Evolutionary conservation across 2,888 invertebrate genomes (phyloP), one percentile per base, ranked within the genome.

Genomic region (Drosophila kanekoi): DNA sequence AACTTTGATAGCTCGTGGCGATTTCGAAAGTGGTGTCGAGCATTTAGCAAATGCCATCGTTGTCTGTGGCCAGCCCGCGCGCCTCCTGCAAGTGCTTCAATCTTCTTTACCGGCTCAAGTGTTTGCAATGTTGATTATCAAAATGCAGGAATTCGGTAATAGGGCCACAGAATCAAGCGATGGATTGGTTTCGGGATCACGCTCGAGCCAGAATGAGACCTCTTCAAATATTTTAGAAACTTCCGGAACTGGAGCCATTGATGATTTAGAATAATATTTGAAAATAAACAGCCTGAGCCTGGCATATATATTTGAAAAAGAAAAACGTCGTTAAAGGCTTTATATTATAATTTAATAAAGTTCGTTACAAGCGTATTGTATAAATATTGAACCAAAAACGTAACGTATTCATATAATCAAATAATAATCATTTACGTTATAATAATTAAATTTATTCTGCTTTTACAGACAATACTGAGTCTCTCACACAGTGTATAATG

Each of bases 1-100:
- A 92, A 97, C 97, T 90, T 92, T 98, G 71, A 93, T 99, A 82
- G 95, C 96, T 13, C 95, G 95, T n/a, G 98, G 98, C 13, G 96
- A 98, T 89, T 92, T 97, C 69, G 97, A 98, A 77, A 96, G 95
- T 47, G 99, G 98, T 38, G 97, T 99, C 53, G 98, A 98, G 92
- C 99, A 99, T 93, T 95, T 99, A 79, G 97, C 97, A 44, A 98
- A 98, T 93, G 99, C 99, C 9, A 97, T 99, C n/a, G 97, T 98
- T 4, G 97, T 99, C 28, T 99, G 99, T 91, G 98, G 98, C 11
- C 98, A 99, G 77, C 92, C 93, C 28, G 91, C 92, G 48, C 90
- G 92, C 54, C 77, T 93, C 13, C 75, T 93, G 53, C 92, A 92
- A 86, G 91, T 92, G 69, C 94, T 99, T 58, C 98, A 98, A 93